These are phyloP conservation scores for Eupeodes luniger DNA, from an alignment of 2,888 invertebrate species.

Conservation along the genomic window DNA sequence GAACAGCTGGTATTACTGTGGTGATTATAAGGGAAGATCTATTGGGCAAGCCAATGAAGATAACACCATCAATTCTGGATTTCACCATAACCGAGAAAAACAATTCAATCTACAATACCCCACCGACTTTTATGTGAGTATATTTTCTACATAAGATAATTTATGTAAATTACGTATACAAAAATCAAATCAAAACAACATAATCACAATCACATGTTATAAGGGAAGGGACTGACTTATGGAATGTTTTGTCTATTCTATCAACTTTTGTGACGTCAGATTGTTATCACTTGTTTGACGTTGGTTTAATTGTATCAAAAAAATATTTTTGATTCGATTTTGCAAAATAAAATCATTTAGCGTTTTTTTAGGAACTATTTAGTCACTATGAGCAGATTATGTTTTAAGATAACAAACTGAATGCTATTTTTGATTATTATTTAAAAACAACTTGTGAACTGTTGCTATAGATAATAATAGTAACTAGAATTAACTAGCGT, in stretches of 20 bases:
- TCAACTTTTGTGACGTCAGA: slow-evolving; percentile 5
- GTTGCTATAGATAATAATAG: slow-evolving; percentile 1
- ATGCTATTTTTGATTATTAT: not conserved
- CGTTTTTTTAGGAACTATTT: not conserved
- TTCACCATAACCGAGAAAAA: slow-evolving; percentile 93
- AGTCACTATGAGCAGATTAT: slow-evolving; percentile 29
- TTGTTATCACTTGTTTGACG: slow-evolving; percentile 10
- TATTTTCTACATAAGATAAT: no score
- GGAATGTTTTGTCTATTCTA: slow-evolving; percentile 6
- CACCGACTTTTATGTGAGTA: slow-evolving; percentile 95
- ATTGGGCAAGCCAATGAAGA: slow-evolving; percentile 90
- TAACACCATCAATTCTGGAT: slow-evolving; percentile 94
- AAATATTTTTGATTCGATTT: not conserved
- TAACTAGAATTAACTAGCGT: slow-evolving; percentile 19
- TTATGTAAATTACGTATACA: not conserved
- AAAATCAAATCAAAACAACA: not conserved
- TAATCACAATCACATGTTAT: not conserved
- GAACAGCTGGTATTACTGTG: slow-evolving; percentile 97
- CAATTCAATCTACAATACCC: slow-evolving; percentile 97
- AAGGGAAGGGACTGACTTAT: not conserved
- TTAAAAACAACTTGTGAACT: not conserved
- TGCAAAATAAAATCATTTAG: not conserved
- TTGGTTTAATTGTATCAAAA: not conserved
- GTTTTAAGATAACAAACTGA: slow-evolving; percentile 31
- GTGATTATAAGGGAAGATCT: slow-evolving; percentile 97